Conservation (phyloP, 1,140 invertebrate species). For the Pectinophora gossypiella region DNA sequence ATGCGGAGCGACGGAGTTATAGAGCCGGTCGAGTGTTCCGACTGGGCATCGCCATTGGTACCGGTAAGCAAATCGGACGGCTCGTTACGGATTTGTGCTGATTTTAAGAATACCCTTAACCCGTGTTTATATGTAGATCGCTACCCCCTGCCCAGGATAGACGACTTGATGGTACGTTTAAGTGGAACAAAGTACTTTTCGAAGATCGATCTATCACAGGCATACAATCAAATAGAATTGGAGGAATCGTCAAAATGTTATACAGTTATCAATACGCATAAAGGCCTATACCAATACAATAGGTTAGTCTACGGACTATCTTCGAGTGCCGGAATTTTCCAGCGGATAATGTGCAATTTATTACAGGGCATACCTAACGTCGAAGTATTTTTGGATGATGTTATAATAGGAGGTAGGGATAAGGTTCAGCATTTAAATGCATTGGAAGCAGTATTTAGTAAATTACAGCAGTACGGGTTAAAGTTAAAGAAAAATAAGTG, state of each 20-base stretch:
- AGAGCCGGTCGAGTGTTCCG: slow-evolving; percentile 17
- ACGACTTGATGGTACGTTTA: slow-evolving; percentile 41
- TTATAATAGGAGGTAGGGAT: slow-evolving; percentile 16
- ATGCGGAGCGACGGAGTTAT: slow-evolving; percentile 21
- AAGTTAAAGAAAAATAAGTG: too few relatives aligned
- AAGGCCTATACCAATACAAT: slow-evolving; percentile 34
- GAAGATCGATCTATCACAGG: slow-evolving; percentile 52
- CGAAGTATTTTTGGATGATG: slow-evolving; percentile 29
- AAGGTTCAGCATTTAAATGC: background rate
- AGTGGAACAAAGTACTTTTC: slow-evolving; percentile 32
- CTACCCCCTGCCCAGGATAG: slow-evolving; percentile 45
- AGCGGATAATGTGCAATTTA: slow-evolving; percentile 17
- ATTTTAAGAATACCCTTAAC: slow-evolving; percentile 37
- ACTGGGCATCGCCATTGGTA: slow-evolving; percentile 29
- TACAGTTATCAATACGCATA: slow-evolving; percentile 35
- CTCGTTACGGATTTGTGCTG: slow-evolving; percentile 23
- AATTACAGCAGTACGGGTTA: too few relatives aligned
- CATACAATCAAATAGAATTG: slow-evolving; percentile 51
- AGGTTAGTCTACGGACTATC: slow-evolving; percentile 27
- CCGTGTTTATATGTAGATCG: slow-evolving; percentile 38
- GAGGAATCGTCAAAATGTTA: slow-evolving; percentile 29
- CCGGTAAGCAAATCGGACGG: slow-evolving; percentile 35
- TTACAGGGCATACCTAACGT: slow-evolving; percentile 22
- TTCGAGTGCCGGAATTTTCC: slow-evolving; percentile 31
- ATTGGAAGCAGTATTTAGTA: too few relatives aligned